Evolutionary conservation across 1,140 invertebrate genomes (phyloP), one percentile per base, ranked within the genome.

Genomic region (Arion vulgaris): DNA sequence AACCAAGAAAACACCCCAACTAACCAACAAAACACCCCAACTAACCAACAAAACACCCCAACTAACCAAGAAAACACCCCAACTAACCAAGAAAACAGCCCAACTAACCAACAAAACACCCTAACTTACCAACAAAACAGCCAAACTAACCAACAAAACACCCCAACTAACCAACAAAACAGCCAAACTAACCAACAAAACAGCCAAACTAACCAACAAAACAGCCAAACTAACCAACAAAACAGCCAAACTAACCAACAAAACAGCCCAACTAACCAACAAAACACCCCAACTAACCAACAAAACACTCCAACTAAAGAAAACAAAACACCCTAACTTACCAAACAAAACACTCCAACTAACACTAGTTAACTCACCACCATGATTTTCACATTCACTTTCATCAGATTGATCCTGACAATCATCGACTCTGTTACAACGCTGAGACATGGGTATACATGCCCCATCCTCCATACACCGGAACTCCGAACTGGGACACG

Each of bases 391-490:
- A 49, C 78, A 80, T 2, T 36, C 38, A n/a, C 5, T 34, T 74
- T 86, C 85, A 69, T 86, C 85, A 15, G 85, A 82, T 1, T 15
- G 32, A 71, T 86, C 85, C 1, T 34, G 7, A 80, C 85, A 86
- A 77, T 86, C 85, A 17, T 19, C 0, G 1, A 38, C 28, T 17
- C 45, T 39, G 39, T 86, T 41, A 57, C 85, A 86, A 11, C 71
- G 34, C 28, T 81, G 39, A 19, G 34, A 45, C 13, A 0, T 49
- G 2, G 74, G 39, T 11, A 85, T 72, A 72, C 85, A 86, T 0
- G 62, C 82, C 39, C 82, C 85, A 53, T 74, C 75, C 17, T 57
- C 51, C 36, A 75, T 23, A 51, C 86, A 87, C 49, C 34, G 26
- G 39, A 87, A 84, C 11, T 81, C 38, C 23, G 51, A 41, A 2